phyloP scores from a whole-genome alignment of 64 coral and sea anemone species.

The Platygyra sinensis region DNA sequence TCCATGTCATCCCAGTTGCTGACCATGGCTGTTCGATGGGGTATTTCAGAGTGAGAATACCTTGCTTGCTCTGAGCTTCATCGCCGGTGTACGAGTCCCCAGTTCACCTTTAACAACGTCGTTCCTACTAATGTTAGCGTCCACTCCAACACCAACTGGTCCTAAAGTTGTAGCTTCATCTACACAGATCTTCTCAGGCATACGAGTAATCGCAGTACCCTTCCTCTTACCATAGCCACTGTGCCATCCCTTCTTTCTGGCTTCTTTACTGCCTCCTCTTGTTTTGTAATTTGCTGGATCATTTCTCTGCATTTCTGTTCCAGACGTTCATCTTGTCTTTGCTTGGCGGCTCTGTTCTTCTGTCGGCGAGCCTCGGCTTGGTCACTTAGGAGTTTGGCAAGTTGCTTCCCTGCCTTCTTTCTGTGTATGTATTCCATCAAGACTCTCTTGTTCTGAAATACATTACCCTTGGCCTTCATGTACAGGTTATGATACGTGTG shows the following conservation, averaged over 20 bases:
- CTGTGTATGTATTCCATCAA: conserved; percentile 99
- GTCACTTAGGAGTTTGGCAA: conserved; percentile 93
- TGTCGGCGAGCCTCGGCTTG: conserved; percentile 94
- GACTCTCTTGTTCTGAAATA: conserved; percentile 99
- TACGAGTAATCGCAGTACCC: conserved; percentile 87
- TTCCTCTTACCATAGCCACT: conserved; percentile 98
- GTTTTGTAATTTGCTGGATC: conserved; percentile 62
- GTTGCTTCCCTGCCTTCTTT: conserved; percentile 96
- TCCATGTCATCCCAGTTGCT: no score
- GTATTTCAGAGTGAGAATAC: no score
- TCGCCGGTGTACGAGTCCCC: no score
- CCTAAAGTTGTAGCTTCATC: no score
- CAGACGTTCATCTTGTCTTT: conserved; percentile 79
- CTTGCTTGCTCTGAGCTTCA: no score
- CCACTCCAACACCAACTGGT: no score
- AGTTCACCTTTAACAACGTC: no score
- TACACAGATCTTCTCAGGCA: no score
- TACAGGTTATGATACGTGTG: conserved; percentile 98
- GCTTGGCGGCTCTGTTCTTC: conserved; percentile 92
- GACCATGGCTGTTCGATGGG: no score
- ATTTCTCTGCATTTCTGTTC: conserved; percentile 87
- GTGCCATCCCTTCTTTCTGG: no score
- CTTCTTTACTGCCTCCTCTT: conserved; percentile 82
- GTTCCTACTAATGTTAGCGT: no score
- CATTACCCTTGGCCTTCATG: conserved; percentile 97